Evolutionary conservation across 1,140 invertebrate genomes (phyloP), one percentile per base, ranked within the genome.

Genomic region (Caerostris extrusa): DNA sequence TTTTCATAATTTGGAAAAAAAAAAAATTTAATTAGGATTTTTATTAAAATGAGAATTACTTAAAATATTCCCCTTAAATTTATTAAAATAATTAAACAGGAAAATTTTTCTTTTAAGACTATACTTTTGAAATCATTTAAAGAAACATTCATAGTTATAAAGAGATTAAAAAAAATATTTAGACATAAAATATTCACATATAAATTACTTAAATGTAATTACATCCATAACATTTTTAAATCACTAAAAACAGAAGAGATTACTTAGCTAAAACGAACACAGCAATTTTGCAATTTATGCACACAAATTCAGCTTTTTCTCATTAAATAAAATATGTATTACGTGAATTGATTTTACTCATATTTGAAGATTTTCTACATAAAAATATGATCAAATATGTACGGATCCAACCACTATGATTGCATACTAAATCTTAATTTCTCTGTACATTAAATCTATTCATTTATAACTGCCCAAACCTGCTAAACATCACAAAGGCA

Each of bases 401-500:
- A 12, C 12, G 71, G 34, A 50, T 77, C 6, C 12, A 77, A 50
- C 7, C 19, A 5, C 71, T 77, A 77, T 50, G 10, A 77, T 77
- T 77, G 71, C 10, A 14, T 64, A 4, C 34, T 77, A 77, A 77
- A 77, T 77, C 10, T 77, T 77, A 77, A 60, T 69, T 91, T 91
- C 53, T 64, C 91, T 93, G 69, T 88, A 81, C 92, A 90, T 77
- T 77, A 81, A 69, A 86, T 57, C 56, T 56, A 92, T n/a, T 69
- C 57, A 90, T 83, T 17, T 88, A 64, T 89, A 34, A 88, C 67
- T 93, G 67, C 85, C 92, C 67, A 88, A 93, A 93, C 85, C 85
- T 77, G 55, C 83, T 93, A 86, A 50, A 64, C 71, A 87, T 87
- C 61, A 87, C 69, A 58, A 60, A 53, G 61, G 82, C 82, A 85